Percentiles rank a stretch among this genome's conserved stretches.
Conservation (phyloP, 2,113 vertebrate species). For the Plectropomus leopardus region DNA sequence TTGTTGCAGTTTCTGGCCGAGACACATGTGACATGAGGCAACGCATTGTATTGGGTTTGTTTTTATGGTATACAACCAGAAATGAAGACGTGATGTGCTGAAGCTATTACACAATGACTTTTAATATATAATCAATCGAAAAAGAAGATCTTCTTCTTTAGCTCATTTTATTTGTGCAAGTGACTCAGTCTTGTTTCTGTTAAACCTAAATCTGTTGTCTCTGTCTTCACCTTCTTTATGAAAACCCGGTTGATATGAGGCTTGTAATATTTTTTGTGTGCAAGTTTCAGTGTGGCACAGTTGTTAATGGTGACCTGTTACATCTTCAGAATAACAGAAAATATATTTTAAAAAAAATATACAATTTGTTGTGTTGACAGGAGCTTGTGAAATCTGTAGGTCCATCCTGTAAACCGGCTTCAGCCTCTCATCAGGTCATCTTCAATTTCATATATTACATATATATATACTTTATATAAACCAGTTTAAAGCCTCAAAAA, state of each 20-base stretch:
- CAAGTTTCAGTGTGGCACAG: neutral
- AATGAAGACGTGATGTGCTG: too few species aligned
- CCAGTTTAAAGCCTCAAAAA: conserved; percentile 15
- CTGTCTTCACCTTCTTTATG: neutral
- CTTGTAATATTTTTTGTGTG: neutral
- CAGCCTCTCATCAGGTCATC: neutral
- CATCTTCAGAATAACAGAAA: neutral
- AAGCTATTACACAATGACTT: too few species aligned
- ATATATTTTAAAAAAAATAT: neutral
- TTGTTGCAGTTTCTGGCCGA: too few species aligned
- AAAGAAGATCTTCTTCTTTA: too few species aligned
- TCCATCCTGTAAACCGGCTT: too few species aligned
- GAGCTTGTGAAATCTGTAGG: neutral
- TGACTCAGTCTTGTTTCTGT: too few species aligned
- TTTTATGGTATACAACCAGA: too few species aligned
- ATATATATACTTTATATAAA: neutral
- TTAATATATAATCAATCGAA: too few species aligned
- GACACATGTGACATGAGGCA: too few species aligned
- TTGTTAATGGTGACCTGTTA: neutral
- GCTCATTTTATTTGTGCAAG: too few species aligned
- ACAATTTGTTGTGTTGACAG: neutral
- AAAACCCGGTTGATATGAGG: neutral
- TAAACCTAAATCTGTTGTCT: neutral
- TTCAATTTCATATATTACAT: conserved; percentile 6
- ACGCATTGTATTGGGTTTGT: too few species aligned